These are phyloP conservation scores for Synergus gifuensis DNA, from an alignment of 2,888 invertebrate species.

Conservation along the genomic window DNA sequence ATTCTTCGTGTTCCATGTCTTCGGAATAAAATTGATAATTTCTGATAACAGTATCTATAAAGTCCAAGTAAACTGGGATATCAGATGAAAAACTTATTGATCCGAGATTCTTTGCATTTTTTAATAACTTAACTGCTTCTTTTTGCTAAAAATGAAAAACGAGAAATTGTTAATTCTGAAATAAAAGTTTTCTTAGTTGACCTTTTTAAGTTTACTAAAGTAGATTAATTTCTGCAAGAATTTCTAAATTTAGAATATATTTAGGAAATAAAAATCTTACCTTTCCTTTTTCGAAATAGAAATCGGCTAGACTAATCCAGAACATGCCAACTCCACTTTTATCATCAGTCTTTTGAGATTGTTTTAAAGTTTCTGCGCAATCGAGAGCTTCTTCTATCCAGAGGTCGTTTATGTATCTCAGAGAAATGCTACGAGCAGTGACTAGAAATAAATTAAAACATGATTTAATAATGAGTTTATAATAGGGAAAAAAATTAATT, in stretches of 20 bases:
- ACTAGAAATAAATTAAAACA: conserved; percentile 58
- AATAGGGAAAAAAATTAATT: neutral
- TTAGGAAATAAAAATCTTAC: conserved; percentile 49
- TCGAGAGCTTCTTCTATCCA: conserved; percentile 66
- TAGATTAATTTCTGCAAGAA: neutral
- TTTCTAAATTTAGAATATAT: no score
- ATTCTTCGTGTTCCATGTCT: conserved; percentile 61
- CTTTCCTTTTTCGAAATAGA: conserved; percentile 68
- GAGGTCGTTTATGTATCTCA: conserved; percentile 61
- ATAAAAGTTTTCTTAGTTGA: neutral
- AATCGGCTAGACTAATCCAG: conserved; percentile 69
- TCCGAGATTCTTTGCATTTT: conserved; percentile 56
- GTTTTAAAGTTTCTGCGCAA: conserved; percentile 51
- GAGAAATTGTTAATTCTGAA: conserved; percentile 6
- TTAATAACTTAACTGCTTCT: conserved; percentile 64
- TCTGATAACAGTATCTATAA: conserved; percentile 62
- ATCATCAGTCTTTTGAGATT: conserved; percentile 53
- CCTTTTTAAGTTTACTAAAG: neutral
- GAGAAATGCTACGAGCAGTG: conserved; percentile 66
- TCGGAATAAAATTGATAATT: conserved; percentile 61
- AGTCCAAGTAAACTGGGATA: conserved; percentile 58
- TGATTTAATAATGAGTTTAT: conserved; percentile 10
- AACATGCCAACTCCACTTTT: conserved; percentile 62
- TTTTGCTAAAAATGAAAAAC: conserved; percentile 53
- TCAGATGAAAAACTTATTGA: conserved; percentile 56